Base-by-base conservation (phyloP, 2,797 vertebrate species). In the Gymnoscopelus braueri region DNA sequence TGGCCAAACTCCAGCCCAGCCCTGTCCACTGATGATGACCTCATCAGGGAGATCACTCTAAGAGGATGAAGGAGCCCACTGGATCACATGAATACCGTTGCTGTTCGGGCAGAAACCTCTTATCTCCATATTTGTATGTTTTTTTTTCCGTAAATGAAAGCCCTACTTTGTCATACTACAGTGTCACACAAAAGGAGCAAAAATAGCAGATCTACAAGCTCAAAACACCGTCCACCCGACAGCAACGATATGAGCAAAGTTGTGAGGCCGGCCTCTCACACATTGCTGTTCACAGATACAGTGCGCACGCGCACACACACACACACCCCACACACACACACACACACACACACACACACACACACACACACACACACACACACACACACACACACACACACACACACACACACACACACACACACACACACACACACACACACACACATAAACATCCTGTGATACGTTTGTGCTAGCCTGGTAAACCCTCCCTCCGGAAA, bases 371-470 rank as follows among this genome's bases (percentile, higher is more conserved):
- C 48, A 50, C 48, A 13, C 48, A 50, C 48, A 12, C 48, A 50
- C 48, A 13, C 48, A 50, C 48, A 49, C 14, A 60, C 23, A 75
- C 63, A 51, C 7, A 47, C 35, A 47, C 7, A 8, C 7, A 60
- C 58, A 11, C 35, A 56, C 51, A 15, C 51, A 52, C 13, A 52
- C 51, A 52, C 51, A 52, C n/a, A 52, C 2, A 52, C 51, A 26
- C 53, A 26, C 53, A 55, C 53, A 55, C 19, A 32, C 49, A 44
- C 4, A 66, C 64, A 60, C 39, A 35, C 39, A 50, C 48, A 60
- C 24, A 9, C 13, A 3, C 60, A 71, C 1, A 4, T 78, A 80
- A 80, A 85, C 81, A 78, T 84, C 73, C 80, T 67, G 69, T 5
- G 0, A 55, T 50, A 53, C 69, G 74, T 82, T 72, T 19, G 19